Evolutionary conservation across 1,140 invertebrate species (phyloP), one percentile per base, ranked within the genome.

Genomic region (Trissolcus basalis): DNA sequence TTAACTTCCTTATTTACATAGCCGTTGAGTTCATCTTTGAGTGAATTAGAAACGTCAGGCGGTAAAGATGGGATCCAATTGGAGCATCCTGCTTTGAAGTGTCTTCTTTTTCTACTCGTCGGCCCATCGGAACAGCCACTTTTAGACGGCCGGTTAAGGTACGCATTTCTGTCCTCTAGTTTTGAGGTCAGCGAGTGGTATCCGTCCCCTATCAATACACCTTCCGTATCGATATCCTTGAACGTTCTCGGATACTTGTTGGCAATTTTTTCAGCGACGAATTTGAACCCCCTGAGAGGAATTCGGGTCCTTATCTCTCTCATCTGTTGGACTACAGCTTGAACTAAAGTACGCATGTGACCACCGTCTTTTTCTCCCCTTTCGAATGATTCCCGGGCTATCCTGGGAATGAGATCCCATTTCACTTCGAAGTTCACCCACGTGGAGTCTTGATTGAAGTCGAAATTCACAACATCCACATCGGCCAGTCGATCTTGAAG

Each of bases 141-240:
- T 69, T 69, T 69, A 16, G 45, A 33, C 9, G 50, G 33, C 19
- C 64, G 51, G 16, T 68, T 68, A 7, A 68, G 48, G 36, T 68
- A 68, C 2, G 48, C 14, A 11, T 59, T 59, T 59, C 64, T 68
- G n/a, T 68, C 54, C 33, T 59, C 47, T 14, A 68, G 19, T 14
- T 68, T 68, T 10, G 47, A 53, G 15, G 41, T 39, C 4, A 68
- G 39, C 1, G 64, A 68, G 43, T 59, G 55, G 19, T 33, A 53
- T 19, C 64, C 64, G 59, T 68, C 64, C 6, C 64, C 64, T 27
- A 68, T 68, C 4, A 59, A 27, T 44, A 68, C 48, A 15, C 55
- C 64, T 11, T 68, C 64, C 6, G 58, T 53, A n/a, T 68, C 64
- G 33, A 68, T 45, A 4, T 69, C 65, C n/a, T 69, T 69, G 14